phyloP scores from a whole-genome alignment of 2,113 vertebrate species.

The Holacanthus passer region DNA sequence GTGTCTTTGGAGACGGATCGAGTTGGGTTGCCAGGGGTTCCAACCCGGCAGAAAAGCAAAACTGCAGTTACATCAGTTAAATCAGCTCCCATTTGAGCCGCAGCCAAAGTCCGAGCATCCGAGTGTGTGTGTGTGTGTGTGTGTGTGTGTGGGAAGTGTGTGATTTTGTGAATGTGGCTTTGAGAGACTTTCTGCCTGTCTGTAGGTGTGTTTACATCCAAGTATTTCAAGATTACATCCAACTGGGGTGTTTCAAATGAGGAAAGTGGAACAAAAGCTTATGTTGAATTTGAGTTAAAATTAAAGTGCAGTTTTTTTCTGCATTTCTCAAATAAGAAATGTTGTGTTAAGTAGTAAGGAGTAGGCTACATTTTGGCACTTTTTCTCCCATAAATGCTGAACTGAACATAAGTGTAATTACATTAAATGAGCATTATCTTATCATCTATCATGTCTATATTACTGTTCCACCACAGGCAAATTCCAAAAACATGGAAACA shows the following conservation, averaged over 20 bases:
- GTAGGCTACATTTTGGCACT: too few relatives aligned
- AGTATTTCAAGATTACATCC: background rate
- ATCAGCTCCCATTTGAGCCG: conserved; percentile 59
- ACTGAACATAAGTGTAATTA: background rate
- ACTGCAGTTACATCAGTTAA: conserved; percentile 70
- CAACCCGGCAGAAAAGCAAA: conserved; percentile 65
- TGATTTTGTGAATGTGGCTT: conserved; percentile 26
- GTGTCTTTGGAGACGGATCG: conserved; percentile 67
- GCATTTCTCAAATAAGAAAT: background rate
- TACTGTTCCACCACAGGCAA: too few relatives aligned
- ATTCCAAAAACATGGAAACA: too few relatives aligned
- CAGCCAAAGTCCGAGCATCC: conserved; percentile 36
- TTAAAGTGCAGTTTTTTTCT: background rate
- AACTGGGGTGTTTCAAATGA: background rate
- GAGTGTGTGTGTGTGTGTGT: conserved; percentile 33
- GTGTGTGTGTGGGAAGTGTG: conserved; percentile 23
- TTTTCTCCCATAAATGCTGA: background rate
- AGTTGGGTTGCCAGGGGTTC: conserved; percentile 71
- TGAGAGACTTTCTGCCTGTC: conserved; percentile 22
- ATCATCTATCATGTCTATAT: too few relatives aligned
- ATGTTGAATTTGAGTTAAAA: too few relatives aligned
- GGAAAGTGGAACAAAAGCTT: background rate
- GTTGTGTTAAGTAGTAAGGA: too few relatives aligned
- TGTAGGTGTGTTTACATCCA: conserved; percentile 14
- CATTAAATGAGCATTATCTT: too few relatives aligned